Base-by-base conservation (phyloP, 2,113 vertebrate genomes). In the Telmatochromis sp. region DNA sequence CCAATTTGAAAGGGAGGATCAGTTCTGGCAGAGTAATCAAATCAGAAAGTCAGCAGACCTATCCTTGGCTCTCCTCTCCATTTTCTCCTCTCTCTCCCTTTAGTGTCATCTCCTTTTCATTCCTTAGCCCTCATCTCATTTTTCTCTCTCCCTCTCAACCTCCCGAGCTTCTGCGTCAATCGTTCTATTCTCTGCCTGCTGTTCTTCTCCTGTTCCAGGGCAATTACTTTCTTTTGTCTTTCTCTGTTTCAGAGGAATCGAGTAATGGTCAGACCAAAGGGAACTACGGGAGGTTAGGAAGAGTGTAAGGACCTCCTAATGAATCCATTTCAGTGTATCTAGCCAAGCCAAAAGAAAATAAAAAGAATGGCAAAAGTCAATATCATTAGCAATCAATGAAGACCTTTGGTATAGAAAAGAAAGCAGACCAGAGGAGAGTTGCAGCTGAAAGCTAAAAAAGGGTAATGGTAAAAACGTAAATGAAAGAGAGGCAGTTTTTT, bases 11-110 rank as follows among this genome's bases (percentile, higher is more conserved):
- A 85, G 83, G 94, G 89, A 88, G 85, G 87, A 94, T 94, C 88
- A 93, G 89, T 93, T 95, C 90, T 94, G 89, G 83, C 92, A 93
- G 91, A 88, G 87, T 94, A 95, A 95, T 95, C 93, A 88, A 93
- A 95, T 95, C 93, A 93, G 84, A 93, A 91, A 94, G 91, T 94
- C 92, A 93, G 93, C 91, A 91, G 92, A 94, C 87, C 90, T 83
- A 80, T 87, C 88, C 84, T 31, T 31, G 28, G 53, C 86, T 78
- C 17, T 50, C 55, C 11, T 75, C 51, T 87, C 83, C 86, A 90
- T 91, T 89, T 89, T 94, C 89, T 89, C 87, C 55, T 82, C 86
- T 90, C 80, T 23, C 68, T 89, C 80, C 53, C 82, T 91, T 86
- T 21, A 86, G 47, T 87, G 75, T 94, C 92, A 88, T 92, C 90